These are phyloP conservation scores for Suricata suricatta DNA, from an alignment of 2,113 vertebrate species.

Conservation along the genomic window DNA sequence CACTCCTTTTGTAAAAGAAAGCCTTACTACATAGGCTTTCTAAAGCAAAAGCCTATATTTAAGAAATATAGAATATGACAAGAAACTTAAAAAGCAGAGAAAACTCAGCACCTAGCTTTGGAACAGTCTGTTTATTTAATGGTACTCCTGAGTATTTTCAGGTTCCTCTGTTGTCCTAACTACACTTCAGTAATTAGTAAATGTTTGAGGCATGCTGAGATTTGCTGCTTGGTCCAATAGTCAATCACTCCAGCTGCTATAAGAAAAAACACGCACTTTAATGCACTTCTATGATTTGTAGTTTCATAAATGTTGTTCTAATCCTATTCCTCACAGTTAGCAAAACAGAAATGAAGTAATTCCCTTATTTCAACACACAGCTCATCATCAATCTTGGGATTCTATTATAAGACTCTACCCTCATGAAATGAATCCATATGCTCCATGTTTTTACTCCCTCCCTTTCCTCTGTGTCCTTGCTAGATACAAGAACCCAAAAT, in stretches of 20 bases:
- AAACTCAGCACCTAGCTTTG: background rate
- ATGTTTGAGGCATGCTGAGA: background rate
- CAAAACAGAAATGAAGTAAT: background rate
- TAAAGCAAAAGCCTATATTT: background rate
- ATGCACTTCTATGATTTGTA: background rate
- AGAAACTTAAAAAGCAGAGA: background rate
- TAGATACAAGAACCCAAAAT: background rate
- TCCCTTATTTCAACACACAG: background rate
- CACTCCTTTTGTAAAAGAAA: background rate
- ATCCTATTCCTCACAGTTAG: background rate
- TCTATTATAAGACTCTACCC: background rate
- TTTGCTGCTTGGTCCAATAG: background rate
- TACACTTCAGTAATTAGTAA: background rate
- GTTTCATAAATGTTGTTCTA: conserved; percentile 2
- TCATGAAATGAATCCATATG: background rate
- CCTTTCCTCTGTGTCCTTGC: background rate
- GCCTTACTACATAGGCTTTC: background rate
- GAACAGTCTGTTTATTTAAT: background rate
- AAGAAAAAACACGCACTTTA: background rate
- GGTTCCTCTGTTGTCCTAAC: background rate
- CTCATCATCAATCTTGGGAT: background rate
- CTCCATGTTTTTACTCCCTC: background rate
- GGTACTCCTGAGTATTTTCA: background rate
- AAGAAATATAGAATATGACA: background rate
- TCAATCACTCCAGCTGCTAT: background rate